Percentiles rank a stretch among this genome's conserved stretches.
These are phyloP conservation scores for Cephonodes hylas DNA, from an alignment of 2,888 invertebrate species.

Conservation along the genomic window DNA sequence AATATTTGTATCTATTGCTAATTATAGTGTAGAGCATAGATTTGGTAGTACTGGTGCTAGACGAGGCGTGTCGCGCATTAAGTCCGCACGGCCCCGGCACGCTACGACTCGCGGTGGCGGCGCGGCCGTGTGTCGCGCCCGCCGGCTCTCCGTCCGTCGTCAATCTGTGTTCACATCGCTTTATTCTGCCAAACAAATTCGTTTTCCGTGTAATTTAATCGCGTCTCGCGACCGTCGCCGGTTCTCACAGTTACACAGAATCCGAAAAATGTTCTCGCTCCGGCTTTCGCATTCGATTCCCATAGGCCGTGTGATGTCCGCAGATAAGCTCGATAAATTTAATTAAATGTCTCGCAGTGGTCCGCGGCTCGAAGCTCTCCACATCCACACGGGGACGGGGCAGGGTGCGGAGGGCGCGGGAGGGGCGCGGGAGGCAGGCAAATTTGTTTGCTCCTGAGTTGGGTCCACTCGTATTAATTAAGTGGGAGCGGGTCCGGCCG, in stretches of 20 bases:
- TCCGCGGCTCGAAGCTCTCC: conserved; percentile 25
- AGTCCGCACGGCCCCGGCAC: background rate
- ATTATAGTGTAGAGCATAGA: no score
- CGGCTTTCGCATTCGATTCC: conserved; percentile 55
- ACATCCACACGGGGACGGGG: conserved; percentile 18
- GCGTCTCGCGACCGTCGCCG: conserved; percentile 26
- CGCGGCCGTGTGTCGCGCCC: background rate
- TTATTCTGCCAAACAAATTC: conserved; percentile 38
- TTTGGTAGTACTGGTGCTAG: no score
- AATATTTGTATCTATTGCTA: no score
- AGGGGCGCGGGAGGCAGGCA: conserved; percentile 38
- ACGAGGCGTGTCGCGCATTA: background rate
- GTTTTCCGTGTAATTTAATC: conserved; percentile 39
- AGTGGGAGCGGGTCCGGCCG: conserved; percentile 46
- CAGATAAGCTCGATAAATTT: conserved; percentile 76
- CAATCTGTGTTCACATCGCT: conserved; percentile 30
- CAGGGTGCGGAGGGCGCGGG: conserved; percentile 24
- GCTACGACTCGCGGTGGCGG: background rate
- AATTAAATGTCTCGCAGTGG: conserved; percentile 65
- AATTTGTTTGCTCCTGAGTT: conserved; percentile 66
- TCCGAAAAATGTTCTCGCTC: conserved; percentile 58
- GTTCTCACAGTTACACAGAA: conserved; percentile 62
- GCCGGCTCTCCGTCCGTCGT: background rate
- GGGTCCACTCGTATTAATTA: conserved; percentile 62
- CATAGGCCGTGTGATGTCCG: conserved; percentile 64